A percentile compares a stretch with the other conserved stretches of the same genome.
Evolutionary conservation across 2,888 invertebrate genomes (phyloP).

Genomic region (Anagyrus pseudococci): DNA sequence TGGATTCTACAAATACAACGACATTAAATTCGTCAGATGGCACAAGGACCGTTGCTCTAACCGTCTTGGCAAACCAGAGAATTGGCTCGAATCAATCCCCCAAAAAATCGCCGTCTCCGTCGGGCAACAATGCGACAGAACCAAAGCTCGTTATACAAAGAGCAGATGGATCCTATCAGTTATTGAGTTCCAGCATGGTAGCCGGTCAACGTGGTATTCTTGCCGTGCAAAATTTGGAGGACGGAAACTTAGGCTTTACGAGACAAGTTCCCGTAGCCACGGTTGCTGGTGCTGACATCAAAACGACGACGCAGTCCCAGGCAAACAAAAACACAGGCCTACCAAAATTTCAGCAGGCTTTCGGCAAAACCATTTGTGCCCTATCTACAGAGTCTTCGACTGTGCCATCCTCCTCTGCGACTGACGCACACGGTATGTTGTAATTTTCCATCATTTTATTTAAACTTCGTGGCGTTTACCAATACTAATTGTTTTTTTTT

Average conservation of each 20-base stretch:
- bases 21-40: constrained; percentile 31
- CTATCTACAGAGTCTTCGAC: constrained; percentile 49
- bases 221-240: constrained; percentile 53
- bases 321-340: constrained; percentile 59
- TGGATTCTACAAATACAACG: constrained; percentile 49
- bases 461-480: neutral
- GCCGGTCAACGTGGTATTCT: constrained; percentile 50
- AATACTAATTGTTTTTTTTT: neutral
- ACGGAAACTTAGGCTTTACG: constrained; percentile 46
- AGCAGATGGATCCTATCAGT: constrained; percentile 56
- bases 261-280: constrained; percentile 46
- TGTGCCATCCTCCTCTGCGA: constrained; percentile 42
- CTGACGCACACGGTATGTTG: constrained; percentile 36
- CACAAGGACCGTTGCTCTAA: constrained; percentile 51
- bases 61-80: constrained; percentile 37
- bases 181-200: constrained; percentile 37
- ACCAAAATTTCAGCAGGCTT: constrained; percentile 82
- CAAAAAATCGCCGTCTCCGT: constrained; percentile 46
- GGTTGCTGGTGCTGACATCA: constrained; percentile 29
- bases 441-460: neutral
- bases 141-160: constrained; percentile 54
- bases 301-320: constrained; percentile 38
- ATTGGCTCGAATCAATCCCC: constrained; percentile 51
- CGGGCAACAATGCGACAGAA: constrained; percentile 39
- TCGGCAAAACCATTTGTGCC: constrained; percentile 73